Conservation (phyloP, 2,113 vertebrate genomes). For the Sinosuthora webbiana region DNA sequence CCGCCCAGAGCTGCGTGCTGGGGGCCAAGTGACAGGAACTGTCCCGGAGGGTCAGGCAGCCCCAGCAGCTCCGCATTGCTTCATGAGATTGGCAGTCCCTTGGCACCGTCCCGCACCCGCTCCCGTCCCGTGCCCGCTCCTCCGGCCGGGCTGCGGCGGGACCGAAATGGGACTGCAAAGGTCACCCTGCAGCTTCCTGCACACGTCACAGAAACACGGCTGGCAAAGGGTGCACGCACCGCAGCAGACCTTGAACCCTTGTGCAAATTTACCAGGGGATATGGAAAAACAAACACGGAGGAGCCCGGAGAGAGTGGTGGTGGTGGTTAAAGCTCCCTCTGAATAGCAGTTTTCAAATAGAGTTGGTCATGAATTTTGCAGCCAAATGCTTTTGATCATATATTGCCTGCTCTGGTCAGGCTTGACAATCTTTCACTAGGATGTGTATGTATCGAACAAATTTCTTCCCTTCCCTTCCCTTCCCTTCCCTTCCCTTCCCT, state of each 20-base stretch:
- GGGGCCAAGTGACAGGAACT: constrained; percentile 1
- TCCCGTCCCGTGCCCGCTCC: background rate
- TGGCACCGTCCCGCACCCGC: background rate
- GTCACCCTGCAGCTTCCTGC: background rate
- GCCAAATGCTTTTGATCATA: background rate
- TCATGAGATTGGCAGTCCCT: background rate
- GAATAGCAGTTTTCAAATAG: background rate
- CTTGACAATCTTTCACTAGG: background rate
- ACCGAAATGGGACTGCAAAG: background rate
- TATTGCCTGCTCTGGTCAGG: background rate
- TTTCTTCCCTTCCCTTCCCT: too few species aligned
- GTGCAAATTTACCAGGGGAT: constrained; percentile 30
- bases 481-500: too few species aligned
- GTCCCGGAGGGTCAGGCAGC: background rate
- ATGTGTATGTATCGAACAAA: background rate
- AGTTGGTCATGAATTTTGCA: background rate
- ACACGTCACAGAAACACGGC: background rate
- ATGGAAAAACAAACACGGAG: constrained; percentile 38
- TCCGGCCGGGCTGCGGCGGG: accelerated
- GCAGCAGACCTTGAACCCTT: constrained; percentile 31
- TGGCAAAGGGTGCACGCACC: background rate
- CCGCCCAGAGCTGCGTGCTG: background rate
- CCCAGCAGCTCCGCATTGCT: background rate
- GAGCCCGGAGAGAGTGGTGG: background rate
- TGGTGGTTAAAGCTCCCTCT: background rate